These are phyloP conservation scores for Macropis europaea DNA, from an alignment of 2,888 invertebrate genomes.

Conservation along the genomic window DNA sequence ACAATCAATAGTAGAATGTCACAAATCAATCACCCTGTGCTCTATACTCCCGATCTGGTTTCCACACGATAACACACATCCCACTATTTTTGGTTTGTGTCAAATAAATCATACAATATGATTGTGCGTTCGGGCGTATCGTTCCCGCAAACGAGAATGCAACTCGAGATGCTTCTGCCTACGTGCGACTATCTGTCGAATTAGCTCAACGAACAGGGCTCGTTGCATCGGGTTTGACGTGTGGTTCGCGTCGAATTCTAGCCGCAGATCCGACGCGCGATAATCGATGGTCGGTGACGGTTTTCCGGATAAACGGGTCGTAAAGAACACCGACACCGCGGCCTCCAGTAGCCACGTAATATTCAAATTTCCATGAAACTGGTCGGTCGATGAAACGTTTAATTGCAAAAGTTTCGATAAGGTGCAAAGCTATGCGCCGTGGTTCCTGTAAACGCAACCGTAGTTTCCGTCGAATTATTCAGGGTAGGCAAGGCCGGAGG, in stretches of 20 bases:
- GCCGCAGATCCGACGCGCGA: conserved; percentile 3
- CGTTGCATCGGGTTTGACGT: conserved; percentile 22
- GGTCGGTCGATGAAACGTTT: conserved; percentile 1
- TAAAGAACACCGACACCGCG: conserved; percentile 3
- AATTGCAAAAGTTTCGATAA: conserved; percentile 16
- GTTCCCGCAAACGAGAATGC: conserved; percentile 9
- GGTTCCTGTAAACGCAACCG: neutral
- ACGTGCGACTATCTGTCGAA: conserved; percentile 23
- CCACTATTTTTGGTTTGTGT: too few relatives aligned
- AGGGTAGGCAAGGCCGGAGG: too few relatives aligned
- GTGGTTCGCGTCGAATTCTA: conserved; percentile 28
- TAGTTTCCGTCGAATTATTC: conserved; percentile 1
- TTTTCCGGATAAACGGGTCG: conserved; percentile 33
- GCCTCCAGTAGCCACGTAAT: neutral
- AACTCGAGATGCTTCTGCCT: conserved; percentile 14
- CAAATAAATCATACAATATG: conserved; percentile 37
- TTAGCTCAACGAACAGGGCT: conserved; percentile 19
- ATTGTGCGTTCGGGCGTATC: conserved; percentile 26
- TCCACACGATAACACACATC: too few relatives aligned
- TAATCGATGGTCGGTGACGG: conserved; percentile 39
- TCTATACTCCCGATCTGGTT: too few relatives aligned
- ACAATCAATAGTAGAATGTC: too few relatives aligned
- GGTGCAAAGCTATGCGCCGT: neutral
- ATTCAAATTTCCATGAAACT: neutral
- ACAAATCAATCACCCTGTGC: too few relatives aligned